Conservation (phyloP, 2,797 vertebrate species). For the Coregonus sp. region DNA sequence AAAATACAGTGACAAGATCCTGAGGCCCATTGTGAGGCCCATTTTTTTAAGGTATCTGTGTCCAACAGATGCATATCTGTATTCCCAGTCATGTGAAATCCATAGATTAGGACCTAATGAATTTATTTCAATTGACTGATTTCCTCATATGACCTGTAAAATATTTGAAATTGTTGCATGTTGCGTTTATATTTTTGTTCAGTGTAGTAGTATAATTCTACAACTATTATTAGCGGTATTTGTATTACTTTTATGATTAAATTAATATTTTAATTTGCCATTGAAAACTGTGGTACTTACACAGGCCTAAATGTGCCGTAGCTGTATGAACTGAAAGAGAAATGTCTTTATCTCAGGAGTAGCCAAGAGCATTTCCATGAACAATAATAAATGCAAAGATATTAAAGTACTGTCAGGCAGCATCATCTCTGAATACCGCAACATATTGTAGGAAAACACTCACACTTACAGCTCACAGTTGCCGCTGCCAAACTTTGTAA, state of each 20-base stretch:
- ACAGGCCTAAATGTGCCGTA: background rate
- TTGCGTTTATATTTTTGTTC: no score
- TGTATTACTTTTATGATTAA: background rate
- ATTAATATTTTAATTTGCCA: background rate
- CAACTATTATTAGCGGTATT: background rate
- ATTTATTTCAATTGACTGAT: no score
- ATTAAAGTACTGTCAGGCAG: slow-evolving; percentile 43
- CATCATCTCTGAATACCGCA: slow-evolving; percentile 43
- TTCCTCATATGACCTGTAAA: no score
- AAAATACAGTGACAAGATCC: no score
- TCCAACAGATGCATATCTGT: no score
- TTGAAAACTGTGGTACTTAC: background rate
- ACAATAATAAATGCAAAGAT: slow-evolving; percentile 37
- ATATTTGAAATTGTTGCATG: no score
- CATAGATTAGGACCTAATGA: no score
- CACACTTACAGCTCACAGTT: slow-evolving; percentile 55
- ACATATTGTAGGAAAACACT: slow-evolving; percentile 61
- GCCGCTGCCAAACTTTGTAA: slow-evolving; percentile 49
- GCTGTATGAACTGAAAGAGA: background rate
- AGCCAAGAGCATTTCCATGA: slow-evolving; percentile 1
- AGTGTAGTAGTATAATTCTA: background rate
- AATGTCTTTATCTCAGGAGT: slow-evolving; percentile 5
- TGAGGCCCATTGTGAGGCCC: no score
- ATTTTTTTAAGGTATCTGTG: no score
- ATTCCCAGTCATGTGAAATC: no score